A percentile compares a stretch with the other conserved stretches of the same genome.
These are phyloP conservation scores for Dasysyrphus tricinctus DNA, from an alignment of 2,888 invertebrate genomes.

Conservation along the genomic window DNA sequence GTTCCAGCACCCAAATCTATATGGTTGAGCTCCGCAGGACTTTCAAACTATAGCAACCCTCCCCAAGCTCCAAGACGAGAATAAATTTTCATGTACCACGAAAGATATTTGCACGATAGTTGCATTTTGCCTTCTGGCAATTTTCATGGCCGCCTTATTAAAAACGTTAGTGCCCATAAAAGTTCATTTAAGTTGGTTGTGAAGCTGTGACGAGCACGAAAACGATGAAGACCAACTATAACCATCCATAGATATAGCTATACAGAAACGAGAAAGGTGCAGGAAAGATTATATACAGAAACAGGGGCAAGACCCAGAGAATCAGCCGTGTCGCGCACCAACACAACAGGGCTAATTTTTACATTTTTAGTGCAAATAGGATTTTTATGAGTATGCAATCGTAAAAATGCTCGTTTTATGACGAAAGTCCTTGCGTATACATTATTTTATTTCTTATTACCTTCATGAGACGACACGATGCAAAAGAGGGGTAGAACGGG, in stretches of 20 bases:
- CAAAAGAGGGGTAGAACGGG: background rate
- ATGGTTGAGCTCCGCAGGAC: conserved; percentile 5
- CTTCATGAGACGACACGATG: conserved; percentile 42
- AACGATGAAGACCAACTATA: background rate
- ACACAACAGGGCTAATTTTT: conserved; percentile 61
- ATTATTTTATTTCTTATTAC: conserved; percentile 72
- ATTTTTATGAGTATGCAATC: conserved; percentile 74
- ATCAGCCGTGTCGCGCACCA: background rate
- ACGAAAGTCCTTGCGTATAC: conserved; percentile 65
- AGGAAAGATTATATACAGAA: too few species aligned
- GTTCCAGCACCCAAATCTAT: conserved; percentile 11
- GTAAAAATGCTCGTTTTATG: conserved; percentile 74
- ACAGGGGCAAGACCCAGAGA: background rate
- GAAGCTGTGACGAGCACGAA: conserved; percentile 48
- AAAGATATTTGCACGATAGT: conserved; percentile 60
- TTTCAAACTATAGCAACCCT: background rate
- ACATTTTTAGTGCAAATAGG: conserved; percentile 75
- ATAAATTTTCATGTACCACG: conserved; percentile 14
- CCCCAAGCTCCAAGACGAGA: background rate
- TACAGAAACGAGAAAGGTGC: background rate
- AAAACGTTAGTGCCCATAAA: conserved; percentile 74
- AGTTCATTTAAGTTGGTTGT: conserved; percentile 66
- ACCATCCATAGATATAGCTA: background rate
- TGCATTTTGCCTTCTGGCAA: conserved; percentile 69
- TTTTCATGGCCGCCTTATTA: conserved; percentile 74